phyloP scores from a whole-genome alignment of 1,140 invertebrate genomes.

The Lamellibrachia luymesi region DNA sequence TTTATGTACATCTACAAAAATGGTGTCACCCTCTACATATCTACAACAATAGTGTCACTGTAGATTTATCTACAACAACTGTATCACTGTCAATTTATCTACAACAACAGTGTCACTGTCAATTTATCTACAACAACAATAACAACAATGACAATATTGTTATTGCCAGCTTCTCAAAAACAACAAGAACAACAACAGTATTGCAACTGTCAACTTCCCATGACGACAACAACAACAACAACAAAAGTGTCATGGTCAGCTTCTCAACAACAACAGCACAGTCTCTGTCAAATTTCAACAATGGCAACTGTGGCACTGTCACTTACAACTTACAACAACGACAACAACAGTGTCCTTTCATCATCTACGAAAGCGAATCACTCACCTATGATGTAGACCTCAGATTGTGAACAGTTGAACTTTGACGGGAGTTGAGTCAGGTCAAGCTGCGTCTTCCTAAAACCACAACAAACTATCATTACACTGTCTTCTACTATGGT shows the following conservation, averaged over 20 bases:
- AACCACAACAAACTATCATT: slow-evolving; percentile 30
- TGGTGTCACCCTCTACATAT: not conserved
- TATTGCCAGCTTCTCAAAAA: too few relatives aligned
- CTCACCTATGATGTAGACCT: slow-evolving; percentile 40
- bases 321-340: not conserved
- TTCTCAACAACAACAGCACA: not conserved
- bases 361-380: not conserved
- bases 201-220: too few relatives aligned
- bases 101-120: too few relatives aligned
- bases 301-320: not conserved
- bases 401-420: slow-evolving; percentile 31
- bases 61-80: not conserved
- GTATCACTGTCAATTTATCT: not conserved
- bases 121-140: too few relatives aligned
- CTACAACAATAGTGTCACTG: not conserved
- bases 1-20: not conserved
- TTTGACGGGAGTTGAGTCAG: slow-evolving; percentile 35
- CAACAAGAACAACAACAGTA: too few relatives aligned
- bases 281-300: not conserved
- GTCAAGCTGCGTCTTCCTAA: slow-evolving; percentile 26
- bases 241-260: not conserved
- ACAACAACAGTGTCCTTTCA: not conserved
- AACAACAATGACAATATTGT: too few relatives aligned
- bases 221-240: too few relatives aligned
- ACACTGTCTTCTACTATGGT: slow-evolving; percentile 10